Percentiles rank a stretch among this genome's conserved stretches.
These are phyloP conservation scores for Meloe dianella DNA, from an alignment of 2,888 invertebrate genomes.

Conservation along the genomic window DNA sequence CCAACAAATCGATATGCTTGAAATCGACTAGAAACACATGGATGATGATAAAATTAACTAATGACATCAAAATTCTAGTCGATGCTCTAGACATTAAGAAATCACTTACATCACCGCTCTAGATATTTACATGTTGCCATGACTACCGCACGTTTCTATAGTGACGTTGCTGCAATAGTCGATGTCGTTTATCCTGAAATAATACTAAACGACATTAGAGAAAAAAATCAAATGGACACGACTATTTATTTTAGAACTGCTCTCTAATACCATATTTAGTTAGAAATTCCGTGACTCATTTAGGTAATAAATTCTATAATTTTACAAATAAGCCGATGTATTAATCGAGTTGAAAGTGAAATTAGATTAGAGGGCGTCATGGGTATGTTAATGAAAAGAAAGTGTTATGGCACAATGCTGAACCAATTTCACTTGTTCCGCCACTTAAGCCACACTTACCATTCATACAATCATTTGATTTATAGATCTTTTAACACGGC, in stretches of 20 bases:
- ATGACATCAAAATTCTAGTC: no score
- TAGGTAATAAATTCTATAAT: background rate
- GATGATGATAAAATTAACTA: no score
- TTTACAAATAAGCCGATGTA: background rate
- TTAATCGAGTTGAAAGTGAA: constrained; percentile 25
- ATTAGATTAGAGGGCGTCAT: constrained; percentile 26
- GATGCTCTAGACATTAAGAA: no score
- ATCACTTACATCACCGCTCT: no score
- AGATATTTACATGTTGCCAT: no score
- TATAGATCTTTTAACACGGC: background rate
- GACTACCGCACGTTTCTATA: no score
- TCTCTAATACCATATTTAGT: background rate
- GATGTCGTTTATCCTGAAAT: background rate
- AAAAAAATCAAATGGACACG: background rate
- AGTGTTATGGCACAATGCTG: constrained; percentile 20
- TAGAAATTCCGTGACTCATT: background rate
- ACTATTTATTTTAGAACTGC: background rate
- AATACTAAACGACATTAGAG: no score
- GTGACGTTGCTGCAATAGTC: no score
- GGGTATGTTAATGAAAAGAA: constrained; percentile 31
- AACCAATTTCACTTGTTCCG: background rate
- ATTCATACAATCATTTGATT: background rate
- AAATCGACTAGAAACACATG: no score
- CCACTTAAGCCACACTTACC: background rate
- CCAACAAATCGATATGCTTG: no score